Evolutionary conservation across 2,113 vertebrate genomes (phyloP).

Genomic region (Nothocercus julius): DNA sequence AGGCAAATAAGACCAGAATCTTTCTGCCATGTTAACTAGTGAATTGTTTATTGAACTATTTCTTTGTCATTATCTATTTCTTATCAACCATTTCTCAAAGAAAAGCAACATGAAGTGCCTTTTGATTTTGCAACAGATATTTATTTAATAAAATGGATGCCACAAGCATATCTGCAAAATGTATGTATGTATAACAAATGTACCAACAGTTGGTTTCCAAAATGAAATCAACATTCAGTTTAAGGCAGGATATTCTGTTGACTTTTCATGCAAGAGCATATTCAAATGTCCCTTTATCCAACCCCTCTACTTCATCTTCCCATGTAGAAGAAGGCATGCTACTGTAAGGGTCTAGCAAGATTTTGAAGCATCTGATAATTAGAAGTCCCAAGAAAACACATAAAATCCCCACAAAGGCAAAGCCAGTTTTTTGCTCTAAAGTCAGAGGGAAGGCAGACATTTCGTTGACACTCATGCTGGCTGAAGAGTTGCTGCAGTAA

Average conservation of each 20-base stretch:
- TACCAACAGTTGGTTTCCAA: slow-evolving; percentile 41
- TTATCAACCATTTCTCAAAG: neutral
- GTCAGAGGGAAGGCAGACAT: slow-evolving; percentile 89
- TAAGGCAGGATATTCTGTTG: slow-evolving; percentile 43
- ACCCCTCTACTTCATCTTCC: slow-evolving; percentile 93
- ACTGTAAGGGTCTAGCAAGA: slow-evolving; percentile 94
- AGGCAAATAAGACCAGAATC: neutral
- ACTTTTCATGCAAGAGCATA: slow-evolving; percentile 90
- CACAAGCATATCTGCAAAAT: slow-evolving; percentile 45
- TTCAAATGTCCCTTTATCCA: slow-evolving; percentile 97
- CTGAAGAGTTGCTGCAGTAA: slow-evolving; percentile 90
- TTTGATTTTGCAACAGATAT: slow-evolving; percentile 58
- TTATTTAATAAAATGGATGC: slow-evolving; percentile 74
- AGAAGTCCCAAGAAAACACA: slow-evolving; percentile 94
- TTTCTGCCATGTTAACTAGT: neutral
- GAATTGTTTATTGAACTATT: neutral
- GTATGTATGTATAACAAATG: slow-evolving; percentile 24
- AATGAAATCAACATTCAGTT: slow-evolving; percentile 44
- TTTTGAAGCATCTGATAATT: slow-evolving; percentile 95
- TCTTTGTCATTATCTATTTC: neutral
- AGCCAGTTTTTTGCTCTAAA: slow-evolving; percentile 96
- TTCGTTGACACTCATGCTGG: slow-evolving; percentile 89
- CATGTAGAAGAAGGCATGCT: slow-evolving; percentile 98
- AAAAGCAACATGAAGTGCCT: neutral
- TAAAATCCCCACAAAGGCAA: slow-evolving; percentile 94